A percentile compares a stretch with the other conserved stretches of the same genome.
These are phyloP conservation scores for Paramormyrops hopkinsi DNA, from an alignment of 2,797 vertebrate species.

Conservation along the genomic window DNA sequence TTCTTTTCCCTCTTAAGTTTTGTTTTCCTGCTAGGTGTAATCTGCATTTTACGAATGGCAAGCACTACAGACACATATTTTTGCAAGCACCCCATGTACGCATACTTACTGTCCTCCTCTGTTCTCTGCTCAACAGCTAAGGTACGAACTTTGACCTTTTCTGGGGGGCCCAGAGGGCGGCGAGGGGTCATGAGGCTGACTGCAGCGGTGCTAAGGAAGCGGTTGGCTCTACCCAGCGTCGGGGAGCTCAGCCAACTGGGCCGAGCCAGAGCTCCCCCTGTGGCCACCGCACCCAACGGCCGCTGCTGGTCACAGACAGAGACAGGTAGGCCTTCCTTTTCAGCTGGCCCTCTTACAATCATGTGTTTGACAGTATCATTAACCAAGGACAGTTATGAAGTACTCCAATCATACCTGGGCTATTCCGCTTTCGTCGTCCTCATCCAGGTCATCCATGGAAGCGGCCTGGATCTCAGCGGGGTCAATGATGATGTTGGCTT, in stretches of 20 bases:
- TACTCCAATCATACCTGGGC: constrained; percentile 64
- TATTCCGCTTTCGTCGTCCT: constrained; percentile 82
- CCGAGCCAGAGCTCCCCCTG: constrained; percentile 79
- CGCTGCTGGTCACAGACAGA: constrained; percentile 58
- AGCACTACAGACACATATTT: not conserved
- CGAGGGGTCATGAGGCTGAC: constrained; percentile 93
- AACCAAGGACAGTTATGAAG: not conserved
- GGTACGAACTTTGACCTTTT: constrained; percentile 89
- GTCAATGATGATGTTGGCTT: constrained; percentile 90
- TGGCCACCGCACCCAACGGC: constrained; percentile 72
- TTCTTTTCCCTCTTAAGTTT: not conserved
- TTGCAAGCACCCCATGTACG: not conserved
- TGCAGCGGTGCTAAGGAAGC: constrained; percentile 88
- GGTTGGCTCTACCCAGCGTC: constrained; percentile 87
- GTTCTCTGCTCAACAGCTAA: constrained; percentile 85
- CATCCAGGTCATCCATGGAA: constrained; percentile 94
- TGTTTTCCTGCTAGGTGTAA: not conserved
- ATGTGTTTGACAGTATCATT: not conserved
- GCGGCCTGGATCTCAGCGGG: constrained; percentile 83
- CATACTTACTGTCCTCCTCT: constrained; percentile 87
- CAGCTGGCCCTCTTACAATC: not conserved
- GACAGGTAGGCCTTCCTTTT: not conserved
- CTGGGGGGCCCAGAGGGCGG: constrained; percentile 72
- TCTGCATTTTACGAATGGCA: not conserved
- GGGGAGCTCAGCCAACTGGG: constrained; percentile 94